Conservation (phyloP, 2,888 invertebrate species). For the Chrysolina oricalcia region DNA sequence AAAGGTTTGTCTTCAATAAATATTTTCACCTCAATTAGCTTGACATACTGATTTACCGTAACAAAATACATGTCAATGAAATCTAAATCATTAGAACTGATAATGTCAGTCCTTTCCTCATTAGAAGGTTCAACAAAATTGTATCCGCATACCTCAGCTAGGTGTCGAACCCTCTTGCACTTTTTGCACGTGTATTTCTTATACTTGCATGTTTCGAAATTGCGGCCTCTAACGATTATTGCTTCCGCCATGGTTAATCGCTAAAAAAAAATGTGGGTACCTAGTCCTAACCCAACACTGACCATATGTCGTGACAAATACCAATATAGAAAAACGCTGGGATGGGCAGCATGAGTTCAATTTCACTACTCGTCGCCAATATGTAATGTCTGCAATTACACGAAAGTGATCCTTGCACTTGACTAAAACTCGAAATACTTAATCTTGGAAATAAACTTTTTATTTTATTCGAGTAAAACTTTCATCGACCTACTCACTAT, state of each 20-base stretch:
- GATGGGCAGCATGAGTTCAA: neutral
- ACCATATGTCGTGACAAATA: neutral
- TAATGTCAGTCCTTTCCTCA: neutral
- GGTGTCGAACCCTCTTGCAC: conserved; percentile 42
- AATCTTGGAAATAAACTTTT: too few species aligned
- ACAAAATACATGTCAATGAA: conserved; percentile 35
- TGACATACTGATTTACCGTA: conserved; percentile 22
- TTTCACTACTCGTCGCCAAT: conserved; percentile 26
- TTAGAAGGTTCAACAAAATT: conserved; percentile 27
- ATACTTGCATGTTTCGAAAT: conserved; percentile 36
- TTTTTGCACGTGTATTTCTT: conserved; percentile 36
- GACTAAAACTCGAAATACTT: too few species aligned
- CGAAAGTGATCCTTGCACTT: conserved; percentile 4
- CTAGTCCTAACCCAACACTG: neutral
- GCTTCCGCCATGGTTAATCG: neutral
- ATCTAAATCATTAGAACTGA: conserved; percentile 15
- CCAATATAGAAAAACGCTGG: neutral
- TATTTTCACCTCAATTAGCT: conserved; percentile 27
- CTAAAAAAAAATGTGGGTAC: neutral
- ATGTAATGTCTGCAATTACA: conserved; percentile 3
- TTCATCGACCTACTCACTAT: too few species aligned
- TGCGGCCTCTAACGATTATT: conserved; percentile 31
- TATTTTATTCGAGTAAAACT: too few species aligned
- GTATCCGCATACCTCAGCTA: conserved; percentile 42
- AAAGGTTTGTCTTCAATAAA: conserved; percentile 26